Conservation (phyloP, 2,888 invertebrate genomes). For the Morpho helenor region DNA sequence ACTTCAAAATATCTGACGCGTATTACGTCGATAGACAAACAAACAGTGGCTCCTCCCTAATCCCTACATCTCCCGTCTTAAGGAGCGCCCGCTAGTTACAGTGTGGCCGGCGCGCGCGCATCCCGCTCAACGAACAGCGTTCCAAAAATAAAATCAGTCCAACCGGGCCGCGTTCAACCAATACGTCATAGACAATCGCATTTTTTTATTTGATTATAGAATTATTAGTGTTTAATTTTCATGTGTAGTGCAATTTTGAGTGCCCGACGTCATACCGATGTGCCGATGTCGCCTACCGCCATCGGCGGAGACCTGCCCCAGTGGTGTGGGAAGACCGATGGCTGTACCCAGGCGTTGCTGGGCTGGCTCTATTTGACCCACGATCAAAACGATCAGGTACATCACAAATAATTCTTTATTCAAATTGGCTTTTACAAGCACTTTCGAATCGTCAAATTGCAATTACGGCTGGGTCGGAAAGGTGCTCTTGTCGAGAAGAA, state of each 20-base stretch:
- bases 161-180: conserved; percentile 44
- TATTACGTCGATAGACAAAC: neutral
- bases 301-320: conserved; percentile 64
- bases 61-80: conserved; percentile 64
- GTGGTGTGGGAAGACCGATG: conserved; percentile 66
- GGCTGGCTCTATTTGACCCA: conserved; percentile 67
- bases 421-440: too few relatives aligned
- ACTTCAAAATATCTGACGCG: neutral
- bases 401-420: neutral
- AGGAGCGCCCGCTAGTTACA: conserved; percentile 65
- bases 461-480: too few relatives aligned
- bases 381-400: conserved; percentile 71
- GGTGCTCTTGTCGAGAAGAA: too few relatives aligned
- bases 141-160: conserved; percentile 60
- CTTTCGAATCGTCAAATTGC: too few relatives aligned
- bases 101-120: conserved; percentile 67
- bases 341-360: conserved; percentile 60
- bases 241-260: conserved; percentile 20
- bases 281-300: conserved; percentile 67
- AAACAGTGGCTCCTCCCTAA: conserved; percentile 37
- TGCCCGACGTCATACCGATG: conserved; percentile 40
- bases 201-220: neutral
- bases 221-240: neutral
- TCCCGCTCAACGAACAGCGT: conserved; percentile 41
- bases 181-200: conserved; percentile 29